Conservation (phyloP, 1,140 invertebrate species). For the Palaemon carinicauda region DNA sequence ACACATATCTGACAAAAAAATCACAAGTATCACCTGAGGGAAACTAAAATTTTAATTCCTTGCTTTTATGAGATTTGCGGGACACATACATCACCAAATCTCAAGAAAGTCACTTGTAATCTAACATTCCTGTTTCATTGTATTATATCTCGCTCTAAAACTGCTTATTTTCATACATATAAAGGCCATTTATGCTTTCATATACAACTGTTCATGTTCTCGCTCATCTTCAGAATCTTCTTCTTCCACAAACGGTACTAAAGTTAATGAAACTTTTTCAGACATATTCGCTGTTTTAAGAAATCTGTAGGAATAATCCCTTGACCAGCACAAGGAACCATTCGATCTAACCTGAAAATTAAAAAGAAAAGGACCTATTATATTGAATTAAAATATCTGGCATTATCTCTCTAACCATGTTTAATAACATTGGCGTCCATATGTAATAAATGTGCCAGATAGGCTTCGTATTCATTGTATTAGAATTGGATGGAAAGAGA, state of each 20-base stretch:
- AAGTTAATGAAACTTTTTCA: slow-evolving; percentile 39
- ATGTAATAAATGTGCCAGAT: no score
- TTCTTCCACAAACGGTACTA: slow-evolving; percentile 41
- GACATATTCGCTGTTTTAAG: slow-evolving; percentile 33
- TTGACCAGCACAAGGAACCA: slow-evolving; percentile 34
- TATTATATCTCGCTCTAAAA: slow-evolving; percentile 10
- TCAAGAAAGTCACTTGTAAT: not conserved
- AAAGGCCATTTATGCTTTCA: slow-evolving; percentile 31
- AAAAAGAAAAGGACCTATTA: not conserved
- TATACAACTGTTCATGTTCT: slow-evolving; percentile 30
- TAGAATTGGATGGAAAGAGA: no score
- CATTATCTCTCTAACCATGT: no score
- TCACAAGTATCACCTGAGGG: slow-evolving; percentile 31
- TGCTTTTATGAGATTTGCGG: not conserved
- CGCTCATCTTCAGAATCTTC: slow-evolving; percentile 43
- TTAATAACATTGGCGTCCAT: no score
- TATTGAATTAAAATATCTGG: no score
- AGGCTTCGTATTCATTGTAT: no score
- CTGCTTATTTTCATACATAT: not conserved
- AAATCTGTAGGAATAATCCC: slow-evolving; percentile 35
- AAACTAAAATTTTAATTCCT: slow-evolving; percentile 12
- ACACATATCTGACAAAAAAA: not conserved
- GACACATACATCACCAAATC: slow-evolving; percentile 6
- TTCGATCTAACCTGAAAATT: slow-evolving; percentile 42
- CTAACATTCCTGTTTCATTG: slow-evolving; percentile 9